phyloP scores from a whole-genome alignment of 1,140 invertebrate species.

The Pseudobourletiella spinata region DNA sequence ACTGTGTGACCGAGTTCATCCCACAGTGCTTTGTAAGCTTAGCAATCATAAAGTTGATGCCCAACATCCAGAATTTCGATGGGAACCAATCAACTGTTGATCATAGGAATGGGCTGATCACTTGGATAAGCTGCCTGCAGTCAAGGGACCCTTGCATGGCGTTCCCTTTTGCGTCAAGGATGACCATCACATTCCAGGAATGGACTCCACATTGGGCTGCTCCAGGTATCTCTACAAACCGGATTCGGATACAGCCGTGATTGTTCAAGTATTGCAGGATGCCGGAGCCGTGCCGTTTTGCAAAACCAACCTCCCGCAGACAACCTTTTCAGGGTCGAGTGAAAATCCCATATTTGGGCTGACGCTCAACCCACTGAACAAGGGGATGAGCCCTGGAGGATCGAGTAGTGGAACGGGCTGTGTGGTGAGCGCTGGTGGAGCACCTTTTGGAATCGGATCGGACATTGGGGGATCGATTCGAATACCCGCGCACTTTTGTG shows the following conservation, averaged over 20 bases:
- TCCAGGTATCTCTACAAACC: constrained; percentile 40
- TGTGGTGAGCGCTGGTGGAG: constrained; percentile 42
- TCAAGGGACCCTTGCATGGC: constrained; percentile 39
- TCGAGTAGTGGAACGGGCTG: constrained; percentile 40
- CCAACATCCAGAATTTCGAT: too few species aligned
- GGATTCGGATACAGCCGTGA: constrained; percentile 35
- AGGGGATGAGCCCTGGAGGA: constrained; percentile 40
- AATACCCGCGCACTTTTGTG: constrained; percentile 25
- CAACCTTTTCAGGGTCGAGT: constrained; percentile 38
- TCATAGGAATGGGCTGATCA: constrained; percentile 37
- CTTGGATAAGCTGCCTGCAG: constrained; percentile 35
- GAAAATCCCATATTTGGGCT: constrained; percentile 46
- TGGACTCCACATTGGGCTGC: constrained; percentile 44
- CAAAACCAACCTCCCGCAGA: constrained; percentile 45
- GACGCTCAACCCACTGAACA: constrained; percentile 42
- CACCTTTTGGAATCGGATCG: constrained; percentile 41
- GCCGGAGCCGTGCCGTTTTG: constrained; percentile 44
- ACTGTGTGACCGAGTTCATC: constrained; percentile 40
- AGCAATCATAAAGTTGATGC: too few species aligned
- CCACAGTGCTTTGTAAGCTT: constrained; percentile 36
- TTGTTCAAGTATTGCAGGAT: constrained; percentile 38
- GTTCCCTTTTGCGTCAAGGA: constrained; percentile 42
- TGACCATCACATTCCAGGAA: constrained; percentile 39
- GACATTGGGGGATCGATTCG: constrained; percentile 41
- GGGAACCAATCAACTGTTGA: too few species aligned